phyloP scores from a whole-genome alignment of 2,888 invertebrate species.

The Sphinx pinastri region DNA sequence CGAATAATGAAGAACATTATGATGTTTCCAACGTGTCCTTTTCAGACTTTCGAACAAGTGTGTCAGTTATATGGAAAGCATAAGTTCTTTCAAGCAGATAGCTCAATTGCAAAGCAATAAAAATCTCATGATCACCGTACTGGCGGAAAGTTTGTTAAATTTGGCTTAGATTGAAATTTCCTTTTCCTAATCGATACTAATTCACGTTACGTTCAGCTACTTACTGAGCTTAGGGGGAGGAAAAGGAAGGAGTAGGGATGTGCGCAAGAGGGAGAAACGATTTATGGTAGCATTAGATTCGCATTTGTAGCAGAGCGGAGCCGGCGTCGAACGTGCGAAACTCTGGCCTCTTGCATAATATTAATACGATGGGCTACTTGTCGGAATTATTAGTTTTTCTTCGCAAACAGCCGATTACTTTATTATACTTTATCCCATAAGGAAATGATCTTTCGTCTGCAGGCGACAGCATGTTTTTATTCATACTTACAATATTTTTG shows the following conservation, averaged over 20 bases:
- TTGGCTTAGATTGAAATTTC: conserved; percentile 55
- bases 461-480: background rate
- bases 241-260: conserved; percentile 41
- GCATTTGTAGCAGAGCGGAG: conserved; percentile 60
- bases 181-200: conserved; percentile 74
- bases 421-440: background rate
- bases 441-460: background rate
- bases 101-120: conserved; percentile 1
- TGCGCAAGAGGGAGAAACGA: conserved; percentile 61
- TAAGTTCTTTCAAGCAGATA: background rate
- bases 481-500: background rate
- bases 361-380: conserved; percentile 45
- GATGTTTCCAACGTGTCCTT: no score
- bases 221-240: conserved; percentile 50
- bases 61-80: background rate
- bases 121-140: conserved; percentile 10
- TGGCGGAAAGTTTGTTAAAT: conserved; percentile 20
- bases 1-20: no score
- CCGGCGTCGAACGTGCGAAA: conserved; percentile 47
- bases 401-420: background rate
- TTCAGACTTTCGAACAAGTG: background rate
- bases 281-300: conserved; percentile 77
- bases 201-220: conserved; percentile 65
- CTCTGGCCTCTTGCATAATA: conserved; percentile 45
- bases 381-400: conserved; percentile 36